Evolutionary conservation across 1,140 invertebrate genomes (phyloP).

Genomic region (Ceratosolen solmsi): DNA sequence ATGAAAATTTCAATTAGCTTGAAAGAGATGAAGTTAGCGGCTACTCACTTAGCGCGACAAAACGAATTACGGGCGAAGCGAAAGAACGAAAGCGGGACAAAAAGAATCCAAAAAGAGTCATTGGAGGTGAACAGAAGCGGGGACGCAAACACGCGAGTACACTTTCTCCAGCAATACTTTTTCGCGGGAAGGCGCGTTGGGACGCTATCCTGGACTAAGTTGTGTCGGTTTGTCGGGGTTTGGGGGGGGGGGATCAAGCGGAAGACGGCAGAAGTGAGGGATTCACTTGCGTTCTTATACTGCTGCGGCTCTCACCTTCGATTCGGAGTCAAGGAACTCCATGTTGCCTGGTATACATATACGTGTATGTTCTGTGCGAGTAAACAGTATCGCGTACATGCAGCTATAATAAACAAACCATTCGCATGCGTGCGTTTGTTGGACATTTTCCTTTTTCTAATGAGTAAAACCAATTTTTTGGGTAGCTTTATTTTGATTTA

Average conservation of each 20-base stretch:
- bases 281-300: not conserved
- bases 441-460: too few relatives aligned
- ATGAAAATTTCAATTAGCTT: constrained; percentile 12
- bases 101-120: not conserved
- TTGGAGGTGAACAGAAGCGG: not conserved
- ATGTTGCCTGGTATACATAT: not conserved
- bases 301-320: constrained; percentile 19
- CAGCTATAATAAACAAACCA: not conserved
- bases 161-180: not conserved
- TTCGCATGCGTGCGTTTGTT: not conserved
- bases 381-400: constrained; percentile 58
- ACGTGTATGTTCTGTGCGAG: constrained; percentile 37
- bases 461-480: too few relatives aligned
- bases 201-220: too few relatives aligned
- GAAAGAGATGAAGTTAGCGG: not conserved
- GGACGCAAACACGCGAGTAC: not conserved
- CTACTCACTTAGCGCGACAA: not conserved
- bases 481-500: too few relatives aligned
- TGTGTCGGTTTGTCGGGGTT: too few relatives aligned
- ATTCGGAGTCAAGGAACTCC: constrained; percentile 58
- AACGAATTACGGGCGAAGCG: not conserved
- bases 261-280: not conserved
- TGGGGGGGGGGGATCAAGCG: not conserved
- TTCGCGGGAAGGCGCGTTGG: too few relatives aligned
- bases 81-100: not conserved